Evolutionary conservation across 2,888 invertebrate species (phyloP), one percentile per base, ranked within the genome.

Genomic region (Schizotus pectinicornis): DNA sequence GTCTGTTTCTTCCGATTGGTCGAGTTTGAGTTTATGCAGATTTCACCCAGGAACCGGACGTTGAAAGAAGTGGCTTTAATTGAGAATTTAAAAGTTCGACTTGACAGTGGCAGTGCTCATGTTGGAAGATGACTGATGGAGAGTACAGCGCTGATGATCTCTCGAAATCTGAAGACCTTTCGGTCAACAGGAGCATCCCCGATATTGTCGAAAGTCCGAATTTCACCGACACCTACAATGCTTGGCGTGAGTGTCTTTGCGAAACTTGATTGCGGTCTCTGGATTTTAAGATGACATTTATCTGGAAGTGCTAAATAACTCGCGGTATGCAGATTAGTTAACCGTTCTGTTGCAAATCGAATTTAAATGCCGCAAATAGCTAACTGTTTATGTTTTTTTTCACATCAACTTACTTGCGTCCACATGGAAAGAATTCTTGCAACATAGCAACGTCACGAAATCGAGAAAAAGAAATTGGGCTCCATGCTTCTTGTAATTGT

Each of bases 181-280:
- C 60, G 12, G 57, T 51, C 9, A 67, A 62, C 45, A 57, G 57
- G 22, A 66, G 60, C 61, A 57, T 67, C 35, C 56, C 65, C 7
- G 70, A 68, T 41, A 68, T 62, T 47, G 60, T 64, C 37, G 67
- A 68, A 47, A 71, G 73, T 56, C 71, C 71, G 1, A 71, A 71
- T 61, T 70, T 68, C 49, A 53, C 62, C 34, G 66, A 72, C 54
- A 72, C 71, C 7, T 73, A 72, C 53, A 72, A 68, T 62, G 73
- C 72, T 3, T 75, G 74, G 73, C 68, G 75, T 75, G 70, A 74
- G 75, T 74, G 60, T 47, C 31, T 48, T 34, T 54, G 54, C 42
- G 47, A 48, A 31, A n/a, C 11, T 33, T n/a, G n/a, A n/a, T n/a
- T n/a, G n/a, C n/a, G n/a, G n/a, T n/a, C n/a, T n/a, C n/a, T n/a